Conservation (phyloP, 2,888 invertebrate species). For the Pseudolycoriella hygida region DNA sequence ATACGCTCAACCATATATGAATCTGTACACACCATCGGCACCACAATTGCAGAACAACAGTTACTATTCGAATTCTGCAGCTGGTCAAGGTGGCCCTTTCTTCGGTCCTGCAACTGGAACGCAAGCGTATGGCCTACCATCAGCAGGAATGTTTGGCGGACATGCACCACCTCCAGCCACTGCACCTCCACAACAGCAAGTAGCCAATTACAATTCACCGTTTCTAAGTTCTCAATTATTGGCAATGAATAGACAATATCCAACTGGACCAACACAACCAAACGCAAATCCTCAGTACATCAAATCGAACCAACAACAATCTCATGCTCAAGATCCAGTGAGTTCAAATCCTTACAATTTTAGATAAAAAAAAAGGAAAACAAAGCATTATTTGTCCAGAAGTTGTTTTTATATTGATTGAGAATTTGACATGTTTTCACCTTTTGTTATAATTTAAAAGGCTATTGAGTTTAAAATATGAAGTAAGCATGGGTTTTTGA, state of each 20-base stretch:
- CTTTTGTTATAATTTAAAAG: too few species aligned
- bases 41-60: constrained; percentile 28
- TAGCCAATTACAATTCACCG: constrained; percentile 33
- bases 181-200: constrained; percentile 16
- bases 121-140: constrained; percentile 25
- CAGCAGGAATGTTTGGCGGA: constrained; percentile 25
- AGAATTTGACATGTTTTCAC: too few species aligned
- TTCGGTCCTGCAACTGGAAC: constrained; percentile 22
- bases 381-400: too few species aligned
- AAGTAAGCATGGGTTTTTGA: too few species aligned
- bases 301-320: constrained; percentile 27
- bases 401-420: too few species aligned
- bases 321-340: constrained; percentile 30
- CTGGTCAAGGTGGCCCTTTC: constrained; percentile 26
- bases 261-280: constrained; percentile 25
- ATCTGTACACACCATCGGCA: constrained; percentile 25
- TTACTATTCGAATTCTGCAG: constrained; percentile 29
- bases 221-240: constrained; percentile 42
- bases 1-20: constrained; percentile 27
- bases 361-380: too few species aligned
- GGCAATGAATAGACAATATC: constrained; percentile 27
- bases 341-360: constrained; percentile 13
- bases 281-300: constrained; percentile 20
- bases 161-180: constrained; percentile 20
- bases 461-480: too few species aligned